Percentiles rank a stretch among this genome's conserved stretches.
Evolutionary conservation across 2,888 invertebrate genomes (phyloP).

Genomic region (Chrysodeixis includens): DNA sequence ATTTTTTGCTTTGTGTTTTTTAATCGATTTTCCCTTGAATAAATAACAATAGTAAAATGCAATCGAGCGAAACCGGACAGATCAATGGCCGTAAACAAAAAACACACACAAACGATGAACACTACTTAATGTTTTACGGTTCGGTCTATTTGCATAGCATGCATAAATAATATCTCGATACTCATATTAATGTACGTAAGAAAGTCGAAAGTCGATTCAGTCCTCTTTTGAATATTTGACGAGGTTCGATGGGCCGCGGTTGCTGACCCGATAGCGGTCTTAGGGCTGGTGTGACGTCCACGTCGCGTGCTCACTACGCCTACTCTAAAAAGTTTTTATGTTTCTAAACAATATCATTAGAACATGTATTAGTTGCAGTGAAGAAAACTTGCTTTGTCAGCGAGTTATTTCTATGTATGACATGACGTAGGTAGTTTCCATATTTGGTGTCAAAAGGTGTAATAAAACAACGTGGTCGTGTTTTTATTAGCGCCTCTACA

Average conservation of each 20-base stretch:
- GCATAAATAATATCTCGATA: slow-evolving; percentile 51
- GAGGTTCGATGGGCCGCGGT: slow-evolving; percentile 73
- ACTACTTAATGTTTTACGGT: slow-evolving; percentile 29
- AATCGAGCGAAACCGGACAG: not conserved
- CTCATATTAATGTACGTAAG: slow-evolving; percentile 59
- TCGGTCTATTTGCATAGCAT: slow-evolving; percentile 48
- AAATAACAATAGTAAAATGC: too few relatives aligned
- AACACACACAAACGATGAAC: not conserved
- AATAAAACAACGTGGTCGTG: too few relatives aligned
- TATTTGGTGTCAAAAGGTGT: too few relatives aligned
- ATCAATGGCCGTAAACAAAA: not conserved
- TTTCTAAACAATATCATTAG: slow-evolving; percentile 6
- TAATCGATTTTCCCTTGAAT: too few relatives aligned
- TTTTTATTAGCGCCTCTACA: too few relatives aligned
- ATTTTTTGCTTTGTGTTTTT: too few relatives aligned
- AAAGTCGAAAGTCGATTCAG: slow-evolving; percentile 77
- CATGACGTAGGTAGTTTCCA: too few relatives aligned
- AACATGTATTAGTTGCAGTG: not conserved
- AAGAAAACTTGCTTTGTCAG: not conserved
- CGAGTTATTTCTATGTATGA: not conserved
- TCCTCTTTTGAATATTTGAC: slow-evolving; percentile 80
- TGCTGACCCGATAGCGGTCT: slow-evolving; percentile 65
- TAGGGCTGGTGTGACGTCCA: slow-evolving; percentile 66
- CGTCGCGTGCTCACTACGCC: slow-evolving; percentile 25
- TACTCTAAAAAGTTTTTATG: slow-evolving; percentile 1